Base-by-base conservation (phyloP, 2,888 invertebrate genomes). In the Atherix ibis region DNA sequence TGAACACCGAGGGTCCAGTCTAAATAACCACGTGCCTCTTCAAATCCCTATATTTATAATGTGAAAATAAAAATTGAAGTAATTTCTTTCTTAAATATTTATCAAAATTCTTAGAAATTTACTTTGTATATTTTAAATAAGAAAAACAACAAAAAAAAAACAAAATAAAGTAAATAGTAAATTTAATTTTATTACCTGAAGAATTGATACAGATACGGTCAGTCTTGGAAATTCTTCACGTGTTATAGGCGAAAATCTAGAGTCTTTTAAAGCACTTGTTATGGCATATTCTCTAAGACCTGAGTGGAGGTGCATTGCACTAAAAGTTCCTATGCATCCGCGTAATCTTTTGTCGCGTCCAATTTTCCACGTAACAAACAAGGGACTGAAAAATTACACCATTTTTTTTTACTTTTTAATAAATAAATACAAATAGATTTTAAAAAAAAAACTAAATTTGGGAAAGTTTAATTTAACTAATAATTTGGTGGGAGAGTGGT, bases 301-400 rank as follows among this genome's bases (percentile, higher is more conserved):
- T 54, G 80, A 75, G 58, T 95, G 94, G 53, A 97, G 73, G 59
- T 84, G 85, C 78, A 94, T 85, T 36, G 92, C 85, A 60, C 88
- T 91, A 62, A 98, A 99, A 31, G 98, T 98, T 40, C 98, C 98
- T 56, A 98, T 98, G 65, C 98, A 98, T 32, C 98, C 98, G 44
- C 98, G 76, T 41, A 98, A 71, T 44, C 91, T 76, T 53, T 87
- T 81, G 56, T 94, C 94, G 56, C 85, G 81, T 34, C 97, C 98
- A 56, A 91, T 89, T 65, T 91, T 88, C 98, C 98, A 98, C 42
- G 98, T 98, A 45, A 98, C 98, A 69, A 98, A 98, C 55, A 98
- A 70, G 36, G 98, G 98, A 64, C 91, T 91, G 66, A 42, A 70
- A 70, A 50, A 44, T n/a, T n/a, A n/a, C n/a, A n/a, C n/a, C n/a